Base-by-base conservation (phyloP, 2,888 invertebrate genomes). In the Ommatoiulus sabulosus region DNA sequence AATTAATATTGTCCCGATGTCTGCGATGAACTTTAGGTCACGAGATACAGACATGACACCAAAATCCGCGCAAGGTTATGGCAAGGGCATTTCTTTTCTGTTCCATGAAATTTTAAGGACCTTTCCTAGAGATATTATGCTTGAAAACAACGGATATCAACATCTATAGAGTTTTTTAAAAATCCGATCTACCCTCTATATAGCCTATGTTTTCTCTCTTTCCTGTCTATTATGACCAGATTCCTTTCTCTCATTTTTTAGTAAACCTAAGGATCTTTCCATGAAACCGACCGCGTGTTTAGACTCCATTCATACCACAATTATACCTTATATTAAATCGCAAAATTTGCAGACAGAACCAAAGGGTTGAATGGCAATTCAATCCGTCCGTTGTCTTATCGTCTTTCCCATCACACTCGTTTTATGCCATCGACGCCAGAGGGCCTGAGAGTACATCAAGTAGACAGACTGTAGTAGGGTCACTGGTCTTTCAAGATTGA, bases 301-400 rank as follows among this genome's bases (percentile, higher is more conserved):
- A 20, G 20, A 3, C 8, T 10, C 24, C 72, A 72, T 72, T 72
- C 72, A 72, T 52, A 7, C 52, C 15, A 1, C 15, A 2, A 35
- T 52, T 12, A 17, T 52, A 10, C 15, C 52, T 52, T 52, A 52
- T 52, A 15, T 52, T 15, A 52, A 15, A 52, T 24, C 24, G 72
- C n/a, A 24, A 72, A 72, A 72, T 72, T 72, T 72, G 8, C 24
- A 24, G 72, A 72, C 72, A 6, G 24, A 72, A 24, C 72, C 72
- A 72, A 72, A 24, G 72, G 72, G 72, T 72, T 72, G 72, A 72
- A 72, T 72, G 72, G 72, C 72, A 72, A 72, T 72, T 72, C 24
- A 72, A 72, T 72, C 72, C 72, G 24, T 72, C 72, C 24, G 72
- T 72, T 72, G 72, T 24, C 72, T 72, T 72, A 72, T 72, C 72